Base-by-base conservation (phyloP, 2,888 invertebrate species). In the Lapara coniferarum region DNA sequence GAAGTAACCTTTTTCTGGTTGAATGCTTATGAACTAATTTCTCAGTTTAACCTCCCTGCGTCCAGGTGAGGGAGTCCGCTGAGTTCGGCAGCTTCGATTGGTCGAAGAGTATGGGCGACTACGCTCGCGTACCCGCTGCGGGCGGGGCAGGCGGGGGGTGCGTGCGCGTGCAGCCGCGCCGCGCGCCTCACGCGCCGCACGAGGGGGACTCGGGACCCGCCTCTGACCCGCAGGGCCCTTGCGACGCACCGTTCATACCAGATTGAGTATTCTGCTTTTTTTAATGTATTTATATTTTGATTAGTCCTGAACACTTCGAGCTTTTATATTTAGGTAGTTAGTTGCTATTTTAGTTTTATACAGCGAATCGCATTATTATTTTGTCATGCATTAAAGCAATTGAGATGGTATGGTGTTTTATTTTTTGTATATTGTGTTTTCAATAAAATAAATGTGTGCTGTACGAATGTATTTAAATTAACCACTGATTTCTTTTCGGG, bases 161-260 rank as follows among this genome's bases (percentile, higher is more conserved):
- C 77, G 83, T 84, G 66, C 82, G 85, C 56, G 79, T 77, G 56
- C 88, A 85, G 76, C 86, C 83, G 69, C 81, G 85, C 0, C 78
- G 82, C 56, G 74, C 72, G 70, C 5, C 75, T 76, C 13, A 51
- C 37, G 10, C 30, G 66, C 13, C 73, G 37, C 37, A 0, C 58
- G 10, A 77, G 16, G 71, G 69, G 49, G 78, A 66, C 74, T 78
- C 30, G 63, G 67, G 63, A 67, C 67, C 67, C 16, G 75, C 76
- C 46, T 78, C 76, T 55, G 81, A 30, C 69, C 71, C 75, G 10
- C 81, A 70, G 77, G 81, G 52, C 66, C 70, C 58, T 70, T 71
- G 66, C 13, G 78, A 69, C 25, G 37, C 19, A 1, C 44, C 52
- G n/a, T 51, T 37, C 44, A 66, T 14, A 16, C 37, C 30, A 10